These are phyloP conservation scores for Sinosuthora webbiana DNA, from an alignment of 2,113 vertebrate genomes.

Conservation along the genomic window DNA sequence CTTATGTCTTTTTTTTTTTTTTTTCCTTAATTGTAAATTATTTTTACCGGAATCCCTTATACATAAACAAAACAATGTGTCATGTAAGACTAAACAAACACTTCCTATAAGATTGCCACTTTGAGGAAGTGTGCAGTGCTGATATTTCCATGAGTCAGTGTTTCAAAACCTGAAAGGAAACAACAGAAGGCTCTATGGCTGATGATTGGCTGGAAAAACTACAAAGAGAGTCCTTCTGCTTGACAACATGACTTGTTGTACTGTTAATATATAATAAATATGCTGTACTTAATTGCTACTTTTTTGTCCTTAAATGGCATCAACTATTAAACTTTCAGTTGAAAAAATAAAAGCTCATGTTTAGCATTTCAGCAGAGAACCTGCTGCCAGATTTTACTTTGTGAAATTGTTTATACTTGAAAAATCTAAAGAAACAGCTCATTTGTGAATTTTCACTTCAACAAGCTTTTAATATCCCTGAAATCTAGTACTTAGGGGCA, in stretches of 20 bases:
- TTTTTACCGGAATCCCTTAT: conserved; percentile 50
- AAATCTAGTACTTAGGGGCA: not conserved
- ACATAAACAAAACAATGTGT: conserved; percentile 63
- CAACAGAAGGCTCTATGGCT: conserved; percentile 65
- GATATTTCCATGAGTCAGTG: conserved; percentile 69
- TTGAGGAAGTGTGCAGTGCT: conserved; percentile 76
- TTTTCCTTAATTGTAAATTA: conserved; percentile 18
- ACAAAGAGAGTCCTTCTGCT: conserved; percentile 65
- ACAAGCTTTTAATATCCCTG: not conserved
- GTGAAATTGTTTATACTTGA: not conserved
- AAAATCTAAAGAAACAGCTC: not conserved
- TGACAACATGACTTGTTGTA: not conserved
- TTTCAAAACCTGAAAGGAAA: conserved; percentile 80
- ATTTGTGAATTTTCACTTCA: not conserved
- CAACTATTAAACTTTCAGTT: not conserved
- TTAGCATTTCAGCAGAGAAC: not conserved
- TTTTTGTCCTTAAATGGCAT: conserved; percentile 16
- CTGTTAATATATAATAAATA: conserved; percentile 43
- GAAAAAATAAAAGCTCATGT: not conserved
- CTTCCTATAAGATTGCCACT: conserved; percentile 71
- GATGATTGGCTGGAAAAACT: conserved; percentile 79
- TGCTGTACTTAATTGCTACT: not conserved
- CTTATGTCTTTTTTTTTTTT: not conserved
- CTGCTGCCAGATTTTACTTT: not conserved
- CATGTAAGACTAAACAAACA: conserved; percentile 59